Conservation (phyloP, 2,888 invertebrate species). For the Athalia circularis region DNA sequence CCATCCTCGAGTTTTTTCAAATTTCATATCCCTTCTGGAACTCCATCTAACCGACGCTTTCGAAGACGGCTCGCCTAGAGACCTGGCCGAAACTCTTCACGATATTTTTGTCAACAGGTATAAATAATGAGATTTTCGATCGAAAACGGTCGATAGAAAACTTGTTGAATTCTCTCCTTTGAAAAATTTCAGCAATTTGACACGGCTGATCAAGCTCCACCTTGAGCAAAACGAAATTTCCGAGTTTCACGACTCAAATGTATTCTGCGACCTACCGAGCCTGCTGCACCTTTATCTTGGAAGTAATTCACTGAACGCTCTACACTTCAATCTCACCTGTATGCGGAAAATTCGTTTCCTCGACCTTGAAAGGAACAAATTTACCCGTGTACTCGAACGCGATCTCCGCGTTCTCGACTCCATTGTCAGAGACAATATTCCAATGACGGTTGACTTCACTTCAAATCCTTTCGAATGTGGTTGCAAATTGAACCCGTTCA, state of each 20-base stretch:
- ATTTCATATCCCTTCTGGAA: conserved; percentile 81
- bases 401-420: conserved; percentile 78
- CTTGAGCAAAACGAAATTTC: conserved; percentile 86
- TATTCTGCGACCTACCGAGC: conserved; percentile 83
- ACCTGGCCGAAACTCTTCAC: conserved; percentile 81
- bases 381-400: conserved; percentile 73
- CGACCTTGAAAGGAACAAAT: conserved; percentile 82
- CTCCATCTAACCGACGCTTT: conserved; percentile 86
- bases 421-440: conserved; percentile 75
- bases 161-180: neutral
- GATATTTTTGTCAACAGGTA: conserved; percentile 81
- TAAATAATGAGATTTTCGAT: neutral
- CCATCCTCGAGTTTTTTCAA: conserved; percentile 83
- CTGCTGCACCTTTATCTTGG: conserved; percentile 82
- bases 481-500: conserved; percentile 78
- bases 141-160: too few relatives aligned
- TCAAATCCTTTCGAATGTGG: conserved; percentile 84
- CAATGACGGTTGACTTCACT: conserved; percentile 79
- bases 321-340: conserved; percentile 82
- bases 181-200: conserved; percentile 76
- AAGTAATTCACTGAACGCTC: conserved; percentile 78
- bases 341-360: conserved; percentile 80
- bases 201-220: conserved; percentile 82
- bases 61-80: conserved; percentile 78
- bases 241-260: conserved; percentile 79